Percentiles rank a stretch among this genome's conserved stretches.
Conservation (phyloP, 2,113 vertebrate species). For the Trachemys scripta region DNA sequence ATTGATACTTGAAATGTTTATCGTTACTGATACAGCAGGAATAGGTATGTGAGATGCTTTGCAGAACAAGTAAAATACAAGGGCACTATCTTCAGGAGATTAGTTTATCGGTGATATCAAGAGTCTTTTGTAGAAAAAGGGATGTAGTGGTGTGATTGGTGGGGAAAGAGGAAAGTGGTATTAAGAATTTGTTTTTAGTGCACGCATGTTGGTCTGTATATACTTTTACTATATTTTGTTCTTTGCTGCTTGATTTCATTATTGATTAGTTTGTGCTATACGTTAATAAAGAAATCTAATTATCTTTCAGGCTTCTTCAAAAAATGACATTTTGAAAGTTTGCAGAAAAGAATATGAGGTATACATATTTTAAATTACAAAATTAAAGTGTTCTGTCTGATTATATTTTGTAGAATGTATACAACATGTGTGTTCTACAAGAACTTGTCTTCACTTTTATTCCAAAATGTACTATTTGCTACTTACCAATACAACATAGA, state of each 20-base stretch:
- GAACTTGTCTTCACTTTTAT: neutral
- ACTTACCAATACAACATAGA: too few species aligned
- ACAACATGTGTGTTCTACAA: neutral
- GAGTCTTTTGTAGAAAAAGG: neutral
- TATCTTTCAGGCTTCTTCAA: constrained; percentile 90
- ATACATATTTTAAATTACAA: constrained; percentile 60
- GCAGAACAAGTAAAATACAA: too few species aligned
- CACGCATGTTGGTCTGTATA: neutral
- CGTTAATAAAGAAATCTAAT: constrained; percentile 51
- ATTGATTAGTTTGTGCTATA: constrained; percentile 27
- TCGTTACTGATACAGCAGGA: neutral
- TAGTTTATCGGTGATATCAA: neutral
- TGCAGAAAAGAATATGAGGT: constrained; percentile 99
- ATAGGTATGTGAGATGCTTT: neutral
- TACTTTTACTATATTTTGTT: neutral
- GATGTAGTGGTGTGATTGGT: neutral
- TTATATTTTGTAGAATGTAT: constrained; percentile 29
- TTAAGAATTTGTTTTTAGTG: neutral
- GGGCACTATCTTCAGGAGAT: neutral
- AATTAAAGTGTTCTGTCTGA: neutral
- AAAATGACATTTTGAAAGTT: constrained; percentile 92
- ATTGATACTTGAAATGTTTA: neutral
- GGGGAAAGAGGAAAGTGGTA: neutral
- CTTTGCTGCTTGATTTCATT: neutral
- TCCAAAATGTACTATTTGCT: neutral